Evolutionary conservation across 2,797 vertebrate species (phyloP).

Genomic region (Anguilla megastoma): DNA sequence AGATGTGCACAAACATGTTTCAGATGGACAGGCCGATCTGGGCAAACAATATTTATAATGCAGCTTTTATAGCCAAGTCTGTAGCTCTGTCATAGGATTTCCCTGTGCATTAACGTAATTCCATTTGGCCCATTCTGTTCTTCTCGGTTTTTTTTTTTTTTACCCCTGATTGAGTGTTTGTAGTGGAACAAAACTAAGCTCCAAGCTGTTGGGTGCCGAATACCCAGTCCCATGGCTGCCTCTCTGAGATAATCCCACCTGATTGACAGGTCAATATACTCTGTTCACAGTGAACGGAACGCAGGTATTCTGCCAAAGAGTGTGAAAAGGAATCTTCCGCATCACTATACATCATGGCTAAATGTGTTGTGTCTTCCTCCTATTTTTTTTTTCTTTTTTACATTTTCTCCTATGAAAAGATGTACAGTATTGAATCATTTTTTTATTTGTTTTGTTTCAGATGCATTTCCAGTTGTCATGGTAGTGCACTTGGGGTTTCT

Average conservation of each 20-base stretch:
- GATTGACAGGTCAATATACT: slow-evolving; percentile 20
- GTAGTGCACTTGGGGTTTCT: neutral
- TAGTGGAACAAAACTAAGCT: slow-evolving; percentile 19
- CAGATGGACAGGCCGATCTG: neutral
- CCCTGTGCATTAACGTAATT: neutral
- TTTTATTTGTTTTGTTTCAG: neutral
- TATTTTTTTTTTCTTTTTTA: neutral
- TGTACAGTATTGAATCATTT: neutral
- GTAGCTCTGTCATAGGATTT: neutral
- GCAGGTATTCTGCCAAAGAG: neutral
- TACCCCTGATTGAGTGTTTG: neutral
- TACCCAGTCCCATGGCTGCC: neutral
- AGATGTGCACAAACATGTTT: neutral
- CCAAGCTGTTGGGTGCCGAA: slow-evolving; percentile 1
- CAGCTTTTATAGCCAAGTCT: neutral
- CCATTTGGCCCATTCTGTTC: neutral
- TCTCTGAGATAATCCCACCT: neutral
- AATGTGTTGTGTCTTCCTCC: neutral
- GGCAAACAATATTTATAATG: neutral
- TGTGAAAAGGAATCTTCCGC: neutral
- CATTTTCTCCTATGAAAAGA: neutral
- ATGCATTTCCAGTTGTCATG: neutral
- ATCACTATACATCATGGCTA: neutral
- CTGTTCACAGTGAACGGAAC: neutral
- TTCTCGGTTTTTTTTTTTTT: neutral